A percentile compares a stretch with the other conserved stretches of the same genome.
Conservation (phyloP, 2,797 vertebrate genomes). For the Choloepus didactylus region DNA sequence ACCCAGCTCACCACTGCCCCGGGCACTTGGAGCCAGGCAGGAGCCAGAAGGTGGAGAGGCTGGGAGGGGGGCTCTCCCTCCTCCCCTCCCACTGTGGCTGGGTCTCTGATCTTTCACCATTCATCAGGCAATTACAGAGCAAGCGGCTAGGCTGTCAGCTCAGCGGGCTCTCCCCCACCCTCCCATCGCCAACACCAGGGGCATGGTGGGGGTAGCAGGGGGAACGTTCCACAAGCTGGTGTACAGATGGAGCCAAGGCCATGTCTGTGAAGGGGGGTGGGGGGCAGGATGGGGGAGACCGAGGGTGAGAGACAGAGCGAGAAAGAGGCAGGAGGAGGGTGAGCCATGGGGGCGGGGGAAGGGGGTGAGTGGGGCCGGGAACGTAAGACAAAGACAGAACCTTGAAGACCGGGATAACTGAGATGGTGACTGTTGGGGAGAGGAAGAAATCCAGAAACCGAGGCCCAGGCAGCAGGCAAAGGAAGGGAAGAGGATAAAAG, state of each 20-base stretch:
- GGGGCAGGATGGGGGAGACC: slow-evolving; percentile 45
- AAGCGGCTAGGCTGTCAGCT: slow-evolving; percentile 76
- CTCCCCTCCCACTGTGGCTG: slow-evolving; percentile 36
- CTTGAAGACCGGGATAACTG: not conserved
- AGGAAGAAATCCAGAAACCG: not conserved
- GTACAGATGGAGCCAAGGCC: slow-evolving; percentile 85
- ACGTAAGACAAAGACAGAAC: slow-evolving; percentile 72
- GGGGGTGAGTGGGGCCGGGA: slow-evolving; percentile 23
- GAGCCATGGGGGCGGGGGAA: slow-evolving; percentile 21
- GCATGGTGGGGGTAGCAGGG: slow-evolving; percentile 70
- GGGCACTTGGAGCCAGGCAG: not conserved
- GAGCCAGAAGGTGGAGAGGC: slow-evolving; percentile 69
- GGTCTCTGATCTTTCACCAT: slow-evolving; percentile 74
- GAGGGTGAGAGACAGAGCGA: slow-evolving; percentile 80
- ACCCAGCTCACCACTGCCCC: slow-evolving; percentile 12
- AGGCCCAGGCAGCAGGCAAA: not conserved
- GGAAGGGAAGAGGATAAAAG: not conserved
- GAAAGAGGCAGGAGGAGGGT: slow-evolving; percentile 58
- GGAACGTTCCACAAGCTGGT: slow-evolving; percentile 74
- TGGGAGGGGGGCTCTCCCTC: slow-evolving; percentile 26
- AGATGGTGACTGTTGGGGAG: not conserved
- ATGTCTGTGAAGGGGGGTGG: slow-evolving; percentile 61
- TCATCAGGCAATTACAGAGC: slow-evolving; percentile 77
- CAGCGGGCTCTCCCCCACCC: slow-evolving; percentile 62
- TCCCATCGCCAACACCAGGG: slow-evolving; percentile 63